Percentiles rank a stretch among this genome's conserved stretches.
Evolutionary conservation across 2,113 vertebrate genomes (phyloP).

Genomic region (Trematomus loennbergii): DNA sequence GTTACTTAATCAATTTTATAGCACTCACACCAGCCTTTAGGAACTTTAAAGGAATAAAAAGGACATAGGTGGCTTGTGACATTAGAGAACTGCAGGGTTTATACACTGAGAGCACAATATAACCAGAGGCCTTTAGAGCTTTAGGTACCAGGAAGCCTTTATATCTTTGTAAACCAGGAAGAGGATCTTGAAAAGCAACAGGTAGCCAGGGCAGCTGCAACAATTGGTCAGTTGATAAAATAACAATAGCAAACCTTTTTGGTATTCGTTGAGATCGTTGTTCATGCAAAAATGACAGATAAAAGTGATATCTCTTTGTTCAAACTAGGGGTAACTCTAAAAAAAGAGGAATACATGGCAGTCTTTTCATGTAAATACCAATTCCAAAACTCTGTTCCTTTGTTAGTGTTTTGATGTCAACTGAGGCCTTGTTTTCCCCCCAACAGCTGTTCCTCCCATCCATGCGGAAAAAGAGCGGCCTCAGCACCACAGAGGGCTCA

Average conservation of each 20-base stretch:
- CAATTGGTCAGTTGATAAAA: no score
- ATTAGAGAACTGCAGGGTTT: neutral
- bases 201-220: no score
- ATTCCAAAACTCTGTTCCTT: neutral
- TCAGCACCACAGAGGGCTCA: constrained; percentile 73
- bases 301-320: neutral
- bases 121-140: neutral
- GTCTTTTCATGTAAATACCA: neutral
- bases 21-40: neutral
- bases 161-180: neutral
- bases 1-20: neutral
- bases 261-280: no score
- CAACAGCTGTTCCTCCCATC: constrained; percentile 91
- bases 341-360: neutral
- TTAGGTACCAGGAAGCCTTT: neutral
- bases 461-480: constrained; percentile 90
- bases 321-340: neutral
- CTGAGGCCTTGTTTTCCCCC: constrained; percentile 33
- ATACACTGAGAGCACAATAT: neutral
- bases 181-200: neutral
- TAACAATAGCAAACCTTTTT: no score
- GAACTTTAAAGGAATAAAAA: neutral
- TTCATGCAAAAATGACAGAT: no score
- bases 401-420: neutral
- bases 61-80: neutral